A percentile compares a stretch with the other conserved stretches of the same genome.
Conservation (phyloP, 2,888 invertebrate genomes). For the Lithophane ornitopus region DNA sequence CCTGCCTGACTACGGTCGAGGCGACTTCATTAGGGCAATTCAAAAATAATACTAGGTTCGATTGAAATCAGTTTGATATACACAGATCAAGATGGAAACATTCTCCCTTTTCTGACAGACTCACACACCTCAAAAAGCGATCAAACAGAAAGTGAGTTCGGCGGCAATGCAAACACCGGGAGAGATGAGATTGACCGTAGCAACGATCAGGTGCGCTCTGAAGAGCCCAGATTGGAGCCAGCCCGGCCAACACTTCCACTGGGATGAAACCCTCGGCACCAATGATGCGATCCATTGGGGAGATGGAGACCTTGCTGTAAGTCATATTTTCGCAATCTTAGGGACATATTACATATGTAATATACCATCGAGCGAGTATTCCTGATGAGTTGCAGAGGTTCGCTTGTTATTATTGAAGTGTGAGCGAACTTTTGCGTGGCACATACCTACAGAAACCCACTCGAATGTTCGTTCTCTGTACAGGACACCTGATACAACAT, state of each 20-base stretch:
- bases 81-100: not conserved
- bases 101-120: constrained; percentile 8
- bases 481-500: not conserved
- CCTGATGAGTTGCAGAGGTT: not conserved
- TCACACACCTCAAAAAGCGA: constrained; percentile 63
- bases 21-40: too few relatives aligned
- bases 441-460: not conserved
- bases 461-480: not conserved
- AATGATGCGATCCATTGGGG: constrained; percentile 85
- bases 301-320: constrained; percentile 85
- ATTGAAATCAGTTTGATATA: not conserved
- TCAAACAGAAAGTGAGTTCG: constrained; percentile 73
- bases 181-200: constrained; percentile 83
- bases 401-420: not conserved
- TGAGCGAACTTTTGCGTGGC: constrained; percentile 3
- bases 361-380: not conserved
- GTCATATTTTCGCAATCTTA: constrained; percentile 22
- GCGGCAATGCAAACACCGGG: constrained; percentile 63
- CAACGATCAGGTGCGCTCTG: constrained; percentile 87
- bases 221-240: constrained; percentile 89
- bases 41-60: not conserved
- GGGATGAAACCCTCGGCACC: constrained; percentile 88
- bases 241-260: constrained; percentile 88
- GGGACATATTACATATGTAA: not conserved
- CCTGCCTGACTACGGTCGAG: not conserved